Percentiles rank a stretch among this genome's conserved stretches.
Conservation (phyloP, 2,113 vertebrate species). For the Uropsilus gracilis region DNA sequence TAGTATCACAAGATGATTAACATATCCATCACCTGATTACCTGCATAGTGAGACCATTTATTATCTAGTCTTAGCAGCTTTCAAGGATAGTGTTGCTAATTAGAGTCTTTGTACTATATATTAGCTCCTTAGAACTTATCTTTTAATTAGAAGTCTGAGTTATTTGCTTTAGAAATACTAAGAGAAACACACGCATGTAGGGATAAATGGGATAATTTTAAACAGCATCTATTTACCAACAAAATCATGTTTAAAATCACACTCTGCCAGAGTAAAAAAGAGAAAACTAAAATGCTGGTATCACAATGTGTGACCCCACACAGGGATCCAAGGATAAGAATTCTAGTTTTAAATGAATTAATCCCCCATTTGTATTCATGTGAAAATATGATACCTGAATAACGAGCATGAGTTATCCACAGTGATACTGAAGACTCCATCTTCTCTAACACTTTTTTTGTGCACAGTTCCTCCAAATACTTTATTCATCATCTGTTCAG, state of each 20-base stretch:
- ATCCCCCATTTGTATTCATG: background rate
- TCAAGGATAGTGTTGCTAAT: background rate
- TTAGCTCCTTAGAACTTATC: background rate
- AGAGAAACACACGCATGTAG: background rate
- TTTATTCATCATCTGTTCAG: conserved; percentile 98
- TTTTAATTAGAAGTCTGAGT: background rate
- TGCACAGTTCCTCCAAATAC: conserved; percentile 98
- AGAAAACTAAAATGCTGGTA: background rate
- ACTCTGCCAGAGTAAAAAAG: background rate
- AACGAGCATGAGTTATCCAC: conserved; percentile 97
- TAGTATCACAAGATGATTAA: background rate
- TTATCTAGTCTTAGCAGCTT: background rate
- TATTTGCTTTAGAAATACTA: conserved; percentile 43
- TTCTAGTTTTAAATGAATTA: background rate
- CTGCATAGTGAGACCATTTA: background rate
- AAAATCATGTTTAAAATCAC: background rate
- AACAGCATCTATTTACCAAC: background rate
- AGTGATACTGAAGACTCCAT: conserved; percentile 95
- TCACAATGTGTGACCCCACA: background rate
- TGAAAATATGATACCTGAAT: conserved; percentile 90
- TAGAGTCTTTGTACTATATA: background rate
- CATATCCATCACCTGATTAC: background rate
- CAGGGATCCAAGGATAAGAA: background rate
- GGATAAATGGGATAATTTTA: background rate
- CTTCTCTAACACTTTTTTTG: conserved; percentile 96